These are phyloP conservation scores for Centroberyx gerrardi DNA, from an alignment of 2,797 vertebrate species.

Conservation along the genomic window DNA sequence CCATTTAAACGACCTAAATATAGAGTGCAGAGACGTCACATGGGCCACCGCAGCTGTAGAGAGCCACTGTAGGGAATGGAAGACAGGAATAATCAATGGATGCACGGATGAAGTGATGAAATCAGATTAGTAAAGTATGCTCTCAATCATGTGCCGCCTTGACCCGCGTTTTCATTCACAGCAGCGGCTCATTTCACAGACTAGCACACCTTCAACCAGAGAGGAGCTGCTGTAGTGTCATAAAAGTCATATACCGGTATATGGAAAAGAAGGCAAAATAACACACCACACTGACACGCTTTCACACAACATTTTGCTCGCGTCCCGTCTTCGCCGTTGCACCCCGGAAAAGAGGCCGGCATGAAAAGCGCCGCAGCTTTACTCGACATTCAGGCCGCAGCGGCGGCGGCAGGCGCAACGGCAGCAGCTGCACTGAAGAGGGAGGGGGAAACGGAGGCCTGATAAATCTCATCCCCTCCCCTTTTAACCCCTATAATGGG, in stretches of 20 bases:
- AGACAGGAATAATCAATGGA: conserved; percentile 9
- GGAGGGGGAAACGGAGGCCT: conserved; percentile 23
- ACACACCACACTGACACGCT: neutral
- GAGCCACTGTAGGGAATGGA: neutral
- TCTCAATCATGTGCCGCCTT: neutral
- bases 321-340: neutral
- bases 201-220: neutral
- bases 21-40: neutral
- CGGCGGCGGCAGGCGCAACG: conserved; percentile 22
- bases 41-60: neutral
- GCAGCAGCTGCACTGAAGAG: conserved; percentile 38
- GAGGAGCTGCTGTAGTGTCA: neutral
- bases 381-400: conserved; percentile 45
- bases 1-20: neutral
- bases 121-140: conserved; percentile 14
- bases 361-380: conserved; percentile 28
- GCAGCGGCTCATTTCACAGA: no score
- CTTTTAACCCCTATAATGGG: conserved; percentile 39
- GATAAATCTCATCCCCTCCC: conserved; percentile 35
- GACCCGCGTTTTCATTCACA: no score
- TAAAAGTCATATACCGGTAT: neutral
- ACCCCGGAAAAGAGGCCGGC: neutral
- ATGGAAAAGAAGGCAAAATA: no score
- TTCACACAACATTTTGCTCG: neutral
- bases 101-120: conserved; percentile 12